Conservation (phyloP, 2,113 vertebrate genomes). For the Romanogobio albipinnatus region DNA sequence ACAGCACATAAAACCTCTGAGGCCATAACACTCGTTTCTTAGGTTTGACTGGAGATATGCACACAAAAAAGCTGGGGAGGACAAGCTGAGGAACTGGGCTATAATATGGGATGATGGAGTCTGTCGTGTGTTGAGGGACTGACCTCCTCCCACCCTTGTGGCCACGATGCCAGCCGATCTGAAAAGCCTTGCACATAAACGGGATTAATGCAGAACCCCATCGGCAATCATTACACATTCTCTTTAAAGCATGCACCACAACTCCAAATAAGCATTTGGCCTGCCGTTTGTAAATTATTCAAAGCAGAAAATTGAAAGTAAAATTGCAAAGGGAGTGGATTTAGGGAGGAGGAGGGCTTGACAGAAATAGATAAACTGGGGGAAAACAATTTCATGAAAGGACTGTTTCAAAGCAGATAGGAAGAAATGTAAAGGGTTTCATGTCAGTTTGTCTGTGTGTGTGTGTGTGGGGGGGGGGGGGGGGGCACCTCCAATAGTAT, state of each 20-base stretch:
- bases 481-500: conserved; percentile 51
- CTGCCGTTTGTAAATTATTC: conserved; percentile 77
- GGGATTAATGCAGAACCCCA: conserved; percentile 79
- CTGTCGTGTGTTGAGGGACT: conserved; percentile 28
- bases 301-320: conserved; percentile 64
- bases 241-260: conserved; percentile 77
- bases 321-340: conserved; percentile 37
- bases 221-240: conserved; percentile 81
- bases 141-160: conserved; percentile 56
- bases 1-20: background rate
- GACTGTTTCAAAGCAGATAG: conserved; percentile 60
- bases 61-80: conserved; percentile 3
- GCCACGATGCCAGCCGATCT: conserved; percentile 77
- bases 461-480: background rate
- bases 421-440: conserved; percentile 47
- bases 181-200: conserved; percentile 80
- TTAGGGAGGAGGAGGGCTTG: conserved; percentile 52
- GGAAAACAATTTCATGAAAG: conserved; percentile 55
- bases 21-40: background rate
- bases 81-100: conserved; percentile 20
- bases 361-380: conserved; percentile 66
- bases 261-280: conserved; percentile 79
- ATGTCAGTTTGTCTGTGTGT: background rate
- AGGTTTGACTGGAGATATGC: background rate
- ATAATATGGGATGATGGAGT: conserved; percentile 46